Percentiles rank a stretch among this genome's conserved stretches.
Evolutionary conservation across 2,888 invertebrate species (phyloP).

Genomic region (Trichopria drosophilae): DNA sequence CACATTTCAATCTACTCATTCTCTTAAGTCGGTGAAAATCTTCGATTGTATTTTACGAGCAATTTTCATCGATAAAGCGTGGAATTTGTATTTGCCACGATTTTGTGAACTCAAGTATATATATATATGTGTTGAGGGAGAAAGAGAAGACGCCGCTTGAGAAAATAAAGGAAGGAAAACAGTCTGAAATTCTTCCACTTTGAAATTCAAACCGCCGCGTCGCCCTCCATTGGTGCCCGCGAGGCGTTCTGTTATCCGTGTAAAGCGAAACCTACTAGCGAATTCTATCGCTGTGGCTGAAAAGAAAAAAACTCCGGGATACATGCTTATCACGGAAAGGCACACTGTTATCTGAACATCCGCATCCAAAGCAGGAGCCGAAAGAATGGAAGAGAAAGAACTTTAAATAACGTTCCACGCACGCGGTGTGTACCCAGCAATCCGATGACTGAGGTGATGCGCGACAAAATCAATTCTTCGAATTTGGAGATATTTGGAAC

Average conservation of each 20-base stretch:
- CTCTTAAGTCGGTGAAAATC: conserved; percentile 12
- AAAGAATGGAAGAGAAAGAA: too few relatives aligned
- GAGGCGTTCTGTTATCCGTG: not conserved
- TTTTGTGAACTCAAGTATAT: too few relatives aligned
- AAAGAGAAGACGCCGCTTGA: not conserved
- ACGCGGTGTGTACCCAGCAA: too few relatives aligned
- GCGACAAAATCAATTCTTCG: too few relatives aligned
- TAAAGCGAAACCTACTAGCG: conserved; percentile 14
- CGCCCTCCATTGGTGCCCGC: conserved; percentile 8
- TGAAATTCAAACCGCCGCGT: conserved; percentile 34
- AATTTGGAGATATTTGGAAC: too few relatives aligned
- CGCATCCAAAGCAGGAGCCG: too few relatives aligned
- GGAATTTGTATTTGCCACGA: too few relatives aligned
- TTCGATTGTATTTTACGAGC: too few relatives aligned
- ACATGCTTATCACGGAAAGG: conserved; percentile 12
- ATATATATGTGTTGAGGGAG: not conserved
- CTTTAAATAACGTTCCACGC: too few relatives aligned
- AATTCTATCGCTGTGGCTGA: conserved; percentile 14
- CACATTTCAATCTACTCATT: conserved; percentile 7
- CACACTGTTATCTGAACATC: too few relatives aligned
- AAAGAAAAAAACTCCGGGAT: conserved; percentile 11
- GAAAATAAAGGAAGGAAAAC: conserved; percentile 8
- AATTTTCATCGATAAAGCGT: too few relatives aligned
- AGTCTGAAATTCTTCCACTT: conserved; percentile 25
- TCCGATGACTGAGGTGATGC: too few relatives aligned